Evolutionary conservation across 2,888 invertebrate species (phyloP), one percentile per base, ranked within the genome.

Genomic region (Hermaeophaga mercurialis): DNA sequence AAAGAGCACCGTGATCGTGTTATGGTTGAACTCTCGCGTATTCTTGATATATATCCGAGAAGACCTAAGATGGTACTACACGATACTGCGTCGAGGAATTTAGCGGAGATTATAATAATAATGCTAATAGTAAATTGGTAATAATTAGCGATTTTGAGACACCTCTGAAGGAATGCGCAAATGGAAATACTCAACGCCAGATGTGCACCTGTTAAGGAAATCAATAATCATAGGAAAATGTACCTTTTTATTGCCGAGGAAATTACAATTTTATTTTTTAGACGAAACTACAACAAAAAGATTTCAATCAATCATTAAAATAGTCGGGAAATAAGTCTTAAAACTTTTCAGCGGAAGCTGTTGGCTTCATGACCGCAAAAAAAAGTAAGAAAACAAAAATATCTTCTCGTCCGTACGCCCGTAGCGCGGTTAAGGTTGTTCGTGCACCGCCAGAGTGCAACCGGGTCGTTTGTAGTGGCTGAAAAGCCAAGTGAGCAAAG

Each of bases 21-120:
- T 68, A 68, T 71, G 71, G 65, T 70, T 66, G 65, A 66, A 62
- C 67, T 69, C 66, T 66, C 68, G 62, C 64, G 66, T 64, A 67
- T 67, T 59, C 22, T 49, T 39, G 49, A 49, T 28, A 49, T 49
- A 49, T 39, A 49, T 28, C 49, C 49, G 14, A 49, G 38, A 18
- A 38, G 49, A 39, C 39, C 17, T 38, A 26, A 28, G 39, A 17
- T 28, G 38, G 49, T 49, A 38, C 39, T 26, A 28, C 39, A 48
- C 38, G 48, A 26, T 48, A 38, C 49, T 28, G 49, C 38, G 15
- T 38, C 9, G 15, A 7, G 36, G 36, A 34, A 34, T 34, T 15
- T 38, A 2, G 5, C 28, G 9, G 28, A 9, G n/a, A 28, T 28
- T 28, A 9, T 28, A 28, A 9, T 28, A 28, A 9, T 28, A 8